Base-by-base conservation (phyloP, 1,140 invertebrate species). In the Alviniconcha marisindica region DNA sequence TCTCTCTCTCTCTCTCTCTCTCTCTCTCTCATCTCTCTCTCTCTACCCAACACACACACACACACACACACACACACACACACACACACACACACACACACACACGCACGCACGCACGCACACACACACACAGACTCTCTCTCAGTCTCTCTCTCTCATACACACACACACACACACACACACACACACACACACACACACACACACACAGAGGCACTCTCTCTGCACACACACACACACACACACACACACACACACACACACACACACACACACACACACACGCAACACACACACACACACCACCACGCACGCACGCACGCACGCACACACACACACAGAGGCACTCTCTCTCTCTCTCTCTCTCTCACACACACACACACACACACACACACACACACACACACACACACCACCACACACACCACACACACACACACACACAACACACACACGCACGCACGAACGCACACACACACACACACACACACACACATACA, bases 401-500 rank as follows among this genome's bases (percentile, higher is more conserved):
- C 40, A 76, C 40, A 76, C 51, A 78, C 51, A 78, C 51, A 78
- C 51, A 78, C 51, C 38, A 24, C 2, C 51, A 78, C 56, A 81
- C 36, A 81, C 56, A n/a, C n/a, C n/a, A n/a, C n/a, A n/a, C n/a
- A n/a, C n/a, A n/a, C n/a, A n/a, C n/a, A n/a, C n/a, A n/a, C n/a
- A n/a, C n/a, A n/a, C n/a, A n/a, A n/a, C n/a, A 81, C 12, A 81
- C 42, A 81, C 33, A 81, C 56, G 36, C 36, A 12, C 28, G 1
- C 33, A 81, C 78, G 0, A n/a, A 38, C 56, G 63, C 15, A 81
- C 78, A 81, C 42, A 66, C 4, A 63, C 33, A 15, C 78, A 63
- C 56, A 66, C 78, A 81, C 56, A 66, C 78, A 81, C 33, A 66
- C 78, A 66, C 56, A 66, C 51, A 66, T 38, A 66, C 78, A 81